Percentiles rank a stretch among this genome's conserved stretches.
Conservation (phyloP, 2,797 vertebrate species). For the Threskiornis aethiopicus region DNA sequence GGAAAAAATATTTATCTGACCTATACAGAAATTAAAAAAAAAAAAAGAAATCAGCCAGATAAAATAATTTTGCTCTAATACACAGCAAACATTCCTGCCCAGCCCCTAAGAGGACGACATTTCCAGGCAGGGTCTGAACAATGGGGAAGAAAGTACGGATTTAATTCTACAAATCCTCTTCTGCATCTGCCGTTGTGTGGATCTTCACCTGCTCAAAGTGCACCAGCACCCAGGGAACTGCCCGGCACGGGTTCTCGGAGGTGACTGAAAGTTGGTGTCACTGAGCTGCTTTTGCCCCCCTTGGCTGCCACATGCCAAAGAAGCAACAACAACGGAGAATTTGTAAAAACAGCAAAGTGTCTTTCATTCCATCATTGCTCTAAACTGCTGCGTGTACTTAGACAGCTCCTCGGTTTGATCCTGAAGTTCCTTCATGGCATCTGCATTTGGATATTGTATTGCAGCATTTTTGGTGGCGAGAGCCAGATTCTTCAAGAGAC, state of each 20-base stretch:
- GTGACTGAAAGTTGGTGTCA: not conserved
- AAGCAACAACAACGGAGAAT: not conserved
- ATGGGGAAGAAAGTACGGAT: not conserved
- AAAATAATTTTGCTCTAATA: not conserved
- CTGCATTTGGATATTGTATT: constrained; percentile 78
- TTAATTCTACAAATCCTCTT: not conserved
- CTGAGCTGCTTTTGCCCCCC: not conserved
- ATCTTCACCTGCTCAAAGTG: not conserved
- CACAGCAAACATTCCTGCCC: not conserved
- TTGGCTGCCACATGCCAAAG: not conserved
- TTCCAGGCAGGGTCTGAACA: not conserved
- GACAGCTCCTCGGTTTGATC: constrained; percentile 80
- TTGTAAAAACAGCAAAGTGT: not conserved
- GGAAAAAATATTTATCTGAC: not conserved
- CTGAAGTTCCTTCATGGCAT: constrained; percentile 75
- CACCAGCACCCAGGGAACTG: not conserved
- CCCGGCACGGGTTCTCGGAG: accelerated
- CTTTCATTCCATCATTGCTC: constrained; percentile 78
- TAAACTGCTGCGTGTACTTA: constrained; percentile 82
- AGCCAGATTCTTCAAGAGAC: constrained; percentile 88
- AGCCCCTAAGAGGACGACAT: not conserved
- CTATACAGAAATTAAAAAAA: not conserved
- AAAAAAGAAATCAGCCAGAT: not conserved
- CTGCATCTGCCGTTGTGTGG: not conserved
- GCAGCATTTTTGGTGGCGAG: constrained; percentile 90